Evolutionary conservation across 2,888 invertebrate genomes (phyloP).

Genomic region (Lepidochitona cinerea): DNA sequence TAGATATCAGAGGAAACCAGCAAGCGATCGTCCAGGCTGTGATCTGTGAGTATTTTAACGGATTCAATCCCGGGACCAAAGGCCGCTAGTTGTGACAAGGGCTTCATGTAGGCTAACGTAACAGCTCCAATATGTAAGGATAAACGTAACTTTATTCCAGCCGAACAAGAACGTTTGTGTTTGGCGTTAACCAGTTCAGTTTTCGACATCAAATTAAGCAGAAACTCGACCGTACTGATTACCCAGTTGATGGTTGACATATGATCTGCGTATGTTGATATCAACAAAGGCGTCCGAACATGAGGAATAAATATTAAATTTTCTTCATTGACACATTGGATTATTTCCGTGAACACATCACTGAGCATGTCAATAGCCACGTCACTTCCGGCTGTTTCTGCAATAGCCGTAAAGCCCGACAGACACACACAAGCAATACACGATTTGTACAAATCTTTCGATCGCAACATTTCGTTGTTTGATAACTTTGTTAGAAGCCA

Average conservation of each 20-base stretch:
- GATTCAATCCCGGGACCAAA: not conserved
- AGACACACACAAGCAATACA: not conserved
- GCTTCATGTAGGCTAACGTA: not conserved
- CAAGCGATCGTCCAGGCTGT: not conserved
- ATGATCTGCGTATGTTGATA: not conserved
- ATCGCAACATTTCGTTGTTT: slow-evolving; percentile 35
- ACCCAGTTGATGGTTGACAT: not conserved
- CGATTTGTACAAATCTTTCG: slow-evolving; percentile 24
- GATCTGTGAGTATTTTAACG: not conserved
- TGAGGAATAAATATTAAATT: not conserved
- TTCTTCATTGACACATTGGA: not conserved
- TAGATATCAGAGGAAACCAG: not conserved
- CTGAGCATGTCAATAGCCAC: not conserved
- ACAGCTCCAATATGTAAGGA: not conserved
- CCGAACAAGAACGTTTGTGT: not conserved
- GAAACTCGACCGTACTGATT: not conserved
- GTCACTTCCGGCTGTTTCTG: not conserved
- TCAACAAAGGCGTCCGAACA: not conserved
- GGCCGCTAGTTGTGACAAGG: not conserved
- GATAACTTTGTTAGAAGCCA: slow-evolving; percentile 38
- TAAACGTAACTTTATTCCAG: not conserved
- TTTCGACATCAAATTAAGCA: not conserved
- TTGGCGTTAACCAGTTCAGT: not conserved
- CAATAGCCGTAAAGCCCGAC: not conserved
- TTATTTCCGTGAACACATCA: not conserved